Percentiles rank a stretch among this genome's conserved stretches.
These are phyloP conservation scores for Phthorimaea operculella DNA, from an alignment of 1,140 invertebrate genomes.

Conservation along the genomic window DNA sequence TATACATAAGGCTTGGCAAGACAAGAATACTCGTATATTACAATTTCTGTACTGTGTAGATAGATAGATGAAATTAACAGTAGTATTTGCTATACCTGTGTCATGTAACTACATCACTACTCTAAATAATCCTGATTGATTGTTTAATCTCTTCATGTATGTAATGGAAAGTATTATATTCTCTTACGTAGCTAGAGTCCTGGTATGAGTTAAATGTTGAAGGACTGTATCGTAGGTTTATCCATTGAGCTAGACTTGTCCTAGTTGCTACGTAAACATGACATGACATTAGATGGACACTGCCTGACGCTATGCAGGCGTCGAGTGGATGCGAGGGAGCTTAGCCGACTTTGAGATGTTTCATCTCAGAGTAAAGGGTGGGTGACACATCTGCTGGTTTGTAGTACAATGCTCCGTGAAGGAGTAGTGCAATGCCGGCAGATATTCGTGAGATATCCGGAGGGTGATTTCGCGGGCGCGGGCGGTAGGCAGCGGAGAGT, in stretches of 20 bases:
- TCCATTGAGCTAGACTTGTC: slow-evolving; percentile 16
- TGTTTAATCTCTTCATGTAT: not conserved
- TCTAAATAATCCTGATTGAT: not conserved
- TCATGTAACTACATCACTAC: not conserved
- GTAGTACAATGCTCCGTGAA: not conserved
- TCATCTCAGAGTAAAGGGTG: slow-evolving; percentile 13
- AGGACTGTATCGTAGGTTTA: not conserved
- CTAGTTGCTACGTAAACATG: slow-evolving; percentile 28
- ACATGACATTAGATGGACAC: slow-evolving; percentile 25
- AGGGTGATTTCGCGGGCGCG: not conserved
- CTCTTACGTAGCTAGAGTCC: slow-evolving; percentile 11
- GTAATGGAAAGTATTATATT: not conserved
- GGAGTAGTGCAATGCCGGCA: not conserved
- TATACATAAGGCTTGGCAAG: slow-evolving; percentile 14
- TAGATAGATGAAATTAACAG: slow-evolving; percentile 11
- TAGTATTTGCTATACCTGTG: slow-evolving; percentile 7
- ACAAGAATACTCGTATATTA: slow-evolving; percentile 8
- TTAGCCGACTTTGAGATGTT: slow-evolving; percentile 4
- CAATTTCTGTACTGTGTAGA: slow-evolving; percentile 11
- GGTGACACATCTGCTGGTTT: slow-evolving; percentile 10
- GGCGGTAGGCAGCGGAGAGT: slow-evolving; percentile 3
- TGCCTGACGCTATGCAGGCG: slow-evolving; percentile 7
- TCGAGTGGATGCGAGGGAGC: slow-evolving; percentile 11
- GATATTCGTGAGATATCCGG: no score
- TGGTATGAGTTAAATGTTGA: slow-evolving; percentile 2